Base-by-base conservation (phyloP, 1,140 invertebrate species). In the Pseudomyrmex flavicornis region DNA sequence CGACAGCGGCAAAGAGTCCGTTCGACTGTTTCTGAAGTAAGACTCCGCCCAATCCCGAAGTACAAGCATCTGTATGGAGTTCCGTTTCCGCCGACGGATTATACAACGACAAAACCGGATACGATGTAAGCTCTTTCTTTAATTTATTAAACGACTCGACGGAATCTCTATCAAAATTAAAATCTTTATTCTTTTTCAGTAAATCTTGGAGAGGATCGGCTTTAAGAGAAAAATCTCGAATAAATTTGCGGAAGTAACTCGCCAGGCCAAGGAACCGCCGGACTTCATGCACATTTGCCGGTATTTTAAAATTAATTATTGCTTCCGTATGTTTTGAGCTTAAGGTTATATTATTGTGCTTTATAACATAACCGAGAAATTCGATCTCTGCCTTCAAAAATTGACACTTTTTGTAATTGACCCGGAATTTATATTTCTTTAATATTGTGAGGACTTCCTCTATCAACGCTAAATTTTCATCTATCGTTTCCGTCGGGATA, bases 131-230 rank as follows among this genome's bases (percentile, higher is more conserved):
- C 0, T 17, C 17, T 17, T 17, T 17, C 17, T 17, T 17, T 17
- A 17, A 17, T 17, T 3, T 26, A 26, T 26, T 26, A 26, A 26
- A 26, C n/a, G 26, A 26, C 2, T 26, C 26, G 26, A 26, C 2
- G 2, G 2, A 26, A 3, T 2, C 2, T 26, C 0, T 0, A 26
- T 26, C 0, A 0, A 26, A 26, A 26, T 26, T 0, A 26, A 26
- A 26, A 26, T 26, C 2, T 2, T 26, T 26, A 26, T 26, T 26
- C 0, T 26, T 26, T 26, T 26, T 26, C 26, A 26, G 2, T 2
- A 26, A 2, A 2, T 2, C 26, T 2, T 26, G 26, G 0, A 26
- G 26, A 2, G 26, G 26, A 0, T 0, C 2, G 2, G 26, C 26
- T 0, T 26, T 26, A 0, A 26, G 2, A 0, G 26, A 26, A 3